Conservation (phyloP, 2,888 invertebrate genomes). For the Morpho achilles region DNA sequence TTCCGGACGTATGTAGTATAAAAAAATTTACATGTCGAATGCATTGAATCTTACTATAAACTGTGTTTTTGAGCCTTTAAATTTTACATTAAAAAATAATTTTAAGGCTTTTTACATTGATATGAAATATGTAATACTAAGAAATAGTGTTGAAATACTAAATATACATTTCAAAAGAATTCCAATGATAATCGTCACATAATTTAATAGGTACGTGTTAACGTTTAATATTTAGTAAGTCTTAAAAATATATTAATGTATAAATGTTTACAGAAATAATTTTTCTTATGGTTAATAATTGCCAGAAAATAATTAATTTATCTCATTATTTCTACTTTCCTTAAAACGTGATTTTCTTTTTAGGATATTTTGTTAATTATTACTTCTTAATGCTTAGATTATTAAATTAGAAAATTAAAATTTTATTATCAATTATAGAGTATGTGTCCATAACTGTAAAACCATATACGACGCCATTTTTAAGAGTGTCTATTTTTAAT, state of each 20-base stretch:
- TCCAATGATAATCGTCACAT: slow-evolving; percentile 10
- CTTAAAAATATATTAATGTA: slow-evolving; percentile 7
- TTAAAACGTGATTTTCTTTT: slow-evolving; percentile 5
- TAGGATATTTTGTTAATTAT: slow-evolving; percentile 1
- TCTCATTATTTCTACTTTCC: slow-evolving; percentile 2
- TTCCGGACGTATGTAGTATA: no score
- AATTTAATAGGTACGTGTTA: slow-evolving; percentile 9
- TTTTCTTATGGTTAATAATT: background rate
- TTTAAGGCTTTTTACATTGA: slow-evolving; percentile 20
- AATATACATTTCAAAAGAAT: slow-evolving; percentile 3
- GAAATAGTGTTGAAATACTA: slow-evolving; percentile 2
- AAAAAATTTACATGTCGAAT: slow-evolving; percentile 12
- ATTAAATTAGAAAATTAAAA: no score
- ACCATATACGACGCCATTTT: slow-evolving; percentile 14
- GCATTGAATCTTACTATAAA: slow-evolving; percentile 14
- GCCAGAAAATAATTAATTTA: background rate
- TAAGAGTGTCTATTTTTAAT: slow-evolving; percentile 15
- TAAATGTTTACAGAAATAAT: slow-evolving; percentile 10
- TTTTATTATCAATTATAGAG: background rate
- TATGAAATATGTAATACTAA: slow-evolving; percentile 4
- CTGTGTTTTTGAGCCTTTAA: slow-evolving; percentile 22
- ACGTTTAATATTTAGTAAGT: slow-evolving; percentile 15
- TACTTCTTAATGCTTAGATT: slow-evolving; percentile 3
- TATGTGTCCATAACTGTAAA: slow-evolving; percentile 3
- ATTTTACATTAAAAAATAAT: slow-evolving; percentile 10